Percentiles rank a stretch among this genome's conserved stretches.
These are phyloP conservation scores for Panorpa germanica DNA, from an alignment of 2,888 invertebrate genomes.

Conservation along the genomic window DNA sequence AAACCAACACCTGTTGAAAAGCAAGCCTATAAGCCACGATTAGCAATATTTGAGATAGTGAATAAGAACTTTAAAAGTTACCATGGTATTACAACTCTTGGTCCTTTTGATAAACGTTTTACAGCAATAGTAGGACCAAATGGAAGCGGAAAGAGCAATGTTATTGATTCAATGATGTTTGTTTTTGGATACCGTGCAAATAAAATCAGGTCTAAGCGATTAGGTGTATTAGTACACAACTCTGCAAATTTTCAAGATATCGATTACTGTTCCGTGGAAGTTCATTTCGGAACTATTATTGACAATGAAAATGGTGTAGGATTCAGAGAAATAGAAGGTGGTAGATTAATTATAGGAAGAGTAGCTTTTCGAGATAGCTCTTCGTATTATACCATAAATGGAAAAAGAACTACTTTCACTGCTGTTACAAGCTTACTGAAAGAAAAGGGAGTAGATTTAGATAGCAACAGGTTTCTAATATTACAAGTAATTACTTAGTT, in stretches of 20 bases:
- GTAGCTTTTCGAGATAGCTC: slow-evolving; percentile 70
- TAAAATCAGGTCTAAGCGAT: slow-evolving; percentile 90
- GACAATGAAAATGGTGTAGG: slow-evolving; percentile 67
- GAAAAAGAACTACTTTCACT: slow-evolving; percentile 58
- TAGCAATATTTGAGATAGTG: slow-evolving; percentile 80
- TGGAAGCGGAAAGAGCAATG: slow-evolving; percentile 97
- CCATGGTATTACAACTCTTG: slow-evolving; percentile 61
- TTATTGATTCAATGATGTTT: slow-evolving; percentile 97
- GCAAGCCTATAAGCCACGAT: slow-evolving; percentile 63
- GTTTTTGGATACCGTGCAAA: slow-evolving; percentile 95
- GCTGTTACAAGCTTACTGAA: slow-evolving; percentile 64
- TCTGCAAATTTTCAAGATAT: slow-evolving; percentile 62
- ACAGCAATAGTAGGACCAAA: slow-evolving; percentile 96
- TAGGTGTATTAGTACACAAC: slow-evolving; percentile 82
- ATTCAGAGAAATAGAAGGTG: slow-evolving; percentile 47
- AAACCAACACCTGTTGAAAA: too few species aligned
- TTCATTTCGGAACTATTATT: slow-evolving; percentile 69
- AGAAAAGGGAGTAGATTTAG: slow-evolving; percentile 78
- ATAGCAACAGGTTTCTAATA: slow-evolving; percentile 93
- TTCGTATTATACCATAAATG: slow-evolving; percentile 61
- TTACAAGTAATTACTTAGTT: slow-evolving; percentile 62
- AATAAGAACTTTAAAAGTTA: slow-evolving; percentile 96
- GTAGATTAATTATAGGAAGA: slow-evolving; percentile 71
- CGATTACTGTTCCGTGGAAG: slow-evolving; percentile 64
- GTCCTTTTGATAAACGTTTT: slow-evolving; percentile 96